Evolutionary conservation across 2,888 invertebrate species (phyloP), one percentile per base, ranked within the genome.

Genomic region (Pammene fasciana): DNA sequence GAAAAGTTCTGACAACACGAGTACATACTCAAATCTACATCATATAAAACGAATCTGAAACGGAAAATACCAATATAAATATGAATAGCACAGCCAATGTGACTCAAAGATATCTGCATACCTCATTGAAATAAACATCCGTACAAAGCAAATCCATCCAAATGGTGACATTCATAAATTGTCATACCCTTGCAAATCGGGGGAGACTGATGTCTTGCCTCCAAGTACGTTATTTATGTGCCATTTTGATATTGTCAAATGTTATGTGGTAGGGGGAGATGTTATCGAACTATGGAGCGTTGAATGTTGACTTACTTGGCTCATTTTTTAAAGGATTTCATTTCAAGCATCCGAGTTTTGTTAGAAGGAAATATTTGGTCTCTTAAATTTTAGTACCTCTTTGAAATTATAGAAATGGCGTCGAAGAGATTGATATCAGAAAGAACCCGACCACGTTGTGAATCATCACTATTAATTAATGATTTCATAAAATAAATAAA

Each of bases 221-320:
- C 72, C 72, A 72, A 76, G 76, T 72, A 76, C 71, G 76, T 79
- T 78, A 79, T 79, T 79, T 79, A 79, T 79, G 76, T 64, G 62
- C 71, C 71, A 57, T 75, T 72, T 73, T 76, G 79, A 77, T 79
- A 78, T 76, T 79, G 77, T 79, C 79, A 77, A 76, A 78, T 76
- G 72, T 72, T 75, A 72, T 73, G 74, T 71, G 74, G 56, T 62
- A 60, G 59, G 38, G 62, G 60, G 64, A 71, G 68, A 71, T 70
- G 26, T 65, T 73, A 68, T 68, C 64, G 68, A 57, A 61, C 50
- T 57, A 57, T 18, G 67, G 57, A 71, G 65, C 59, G 26, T 16
- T 45, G 65, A 60, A 70, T 65, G 65, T 70, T 43, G 59, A 13
- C 43, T 50, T 59, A 16, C 45, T 34, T 59, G 56, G 59, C 11